Evolutionary conservation across 2,113 vertebrate species (phyloP).

Genomic region (Cygnus buccinator): DNA sequence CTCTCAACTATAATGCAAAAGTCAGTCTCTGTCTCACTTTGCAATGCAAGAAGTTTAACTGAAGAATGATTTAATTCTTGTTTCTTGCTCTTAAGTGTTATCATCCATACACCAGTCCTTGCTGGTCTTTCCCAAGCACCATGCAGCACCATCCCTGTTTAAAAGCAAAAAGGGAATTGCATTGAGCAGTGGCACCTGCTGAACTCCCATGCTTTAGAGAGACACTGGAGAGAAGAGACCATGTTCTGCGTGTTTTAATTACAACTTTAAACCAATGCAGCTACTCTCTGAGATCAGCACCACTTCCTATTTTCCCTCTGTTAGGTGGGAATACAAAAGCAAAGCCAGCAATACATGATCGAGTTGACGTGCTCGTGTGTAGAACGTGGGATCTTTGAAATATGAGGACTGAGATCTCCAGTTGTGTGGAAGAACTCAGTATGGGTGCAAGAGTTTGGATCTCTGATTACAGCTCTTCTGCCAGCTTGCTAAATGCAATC

Average conservation of each 20-base stretch:
- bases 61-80: background rate
- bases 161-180: background rate
- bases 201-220: background rate
- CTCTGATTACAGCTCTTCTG: background rate
- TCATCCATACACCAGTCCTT: background rate
- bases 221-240: background rate
- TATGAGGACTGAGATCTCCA: background rate
- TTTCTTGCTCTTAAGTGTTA: background rate
- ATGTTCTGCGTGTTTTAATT: background rate
- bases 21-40: background rate
- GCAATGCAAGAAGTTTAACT: background rate
- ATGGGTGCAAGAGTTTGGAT: background rate
- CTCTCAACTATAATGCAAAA: conserved; percentile 11
- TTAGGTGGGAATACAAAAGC: background rate
- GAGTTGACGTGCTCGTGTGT: background rate
- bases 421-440: background rate
- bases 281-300: background rate
- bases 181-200: background rate
- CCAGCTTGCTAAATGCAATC: background rate
- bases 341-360: conserved; percentile 24
- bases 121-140: background rate
- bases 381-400: background rate
- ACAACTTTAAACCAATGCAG: conserved; percentile 3
- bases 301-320: background rate
- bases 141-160: background rate